Evolutionary conservation across 2,888 invertebrate species (phyloP).

Genomic region (Crossocerus cetratus): DNA sequence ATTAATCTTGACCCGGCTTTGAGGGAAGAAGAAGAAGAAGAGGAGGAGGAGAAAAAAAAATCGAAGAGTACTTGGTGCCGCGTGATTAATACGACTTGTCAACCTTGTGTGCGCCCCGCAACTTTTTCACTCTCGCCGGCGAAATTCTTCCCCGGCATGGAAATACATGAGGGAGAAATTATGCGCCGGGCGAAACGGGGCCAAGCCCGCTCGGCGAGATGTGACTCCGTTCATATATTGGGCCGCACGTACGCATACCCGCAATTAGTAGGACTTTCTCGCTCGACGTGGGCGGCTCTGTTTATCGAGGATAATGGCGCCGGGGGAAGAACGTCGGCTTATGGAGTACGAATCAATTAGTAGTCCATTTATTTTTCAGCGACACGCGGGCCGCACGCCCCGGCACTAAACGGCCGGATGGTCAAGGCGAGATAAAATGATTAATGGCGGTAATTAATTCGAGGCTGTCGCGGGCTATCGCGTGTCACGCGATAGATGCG

Average conservation of each 20-base stretch:
- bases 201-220: no score
- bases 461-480: slow-evolving; percentile 35
- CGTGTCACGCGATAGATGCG: slow-evolving; percentile 25
- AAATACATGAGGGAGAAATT: no score
- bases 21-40: neutral
- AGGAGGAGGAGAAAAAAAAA: neutral
- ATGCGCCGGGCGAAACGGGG: no score
- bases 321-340: neutral
- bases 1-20: slow-evolving; percentile 10
- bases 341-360: slow-evolving; percentile 55
- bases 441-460: slow-evolving; percentile 67
- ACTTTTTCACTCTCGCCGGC: neutral
- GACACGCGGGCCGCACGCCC: no score
- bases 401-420: neutral
- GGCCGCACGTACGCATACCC: no score
- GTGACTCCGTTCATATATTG: no score
- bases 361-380: slow-evolving; percentile 50
- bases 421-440: slow-evolving; percentile 56
- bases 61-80: neutral
- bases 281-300: neutral
- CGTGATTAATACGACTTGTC: neutral
- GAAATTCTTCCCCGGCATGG: no score
- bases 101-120: neutral
- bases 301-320: slow-evolving; percentile 12
- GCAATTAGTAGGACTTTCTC: no score